These are phyloP conservation scores for Bellardia bayeri DNA, from an alignment of 2,888 invertebrate species.

Conservation along the genomic window DNA sequence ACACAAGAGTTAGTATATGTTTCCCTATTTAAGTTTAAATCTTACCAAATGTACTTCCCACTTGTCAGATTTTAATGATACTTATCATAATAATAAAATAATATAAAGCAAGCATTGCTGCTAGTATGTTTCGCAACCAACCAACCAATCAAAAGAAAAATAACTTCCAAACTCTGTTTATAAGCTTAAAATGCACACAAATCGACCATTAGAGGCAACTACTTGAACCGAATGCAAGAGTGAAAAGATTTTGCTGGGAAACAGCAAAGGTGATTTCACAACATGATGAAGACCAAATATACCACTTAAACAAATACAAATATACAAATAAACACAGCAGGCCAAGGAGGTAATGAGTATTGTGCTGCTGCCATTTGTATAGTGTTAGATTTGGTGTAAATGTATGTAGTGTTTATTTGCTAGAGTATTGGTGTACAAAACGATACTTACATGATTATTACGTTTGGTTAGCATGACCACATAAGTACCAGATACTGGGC, in stretches of 20 bases:
- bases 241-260: not conserved
- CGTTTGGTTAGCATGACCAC: conserved; percentile 87
- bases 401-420: not conserved
- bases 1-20: not conserved
- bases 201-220: conserved; percentile 56
- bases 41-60: conserved; percentile 25
- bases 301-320: conserved; percentile 7
- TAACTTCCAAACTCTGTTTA: conserved; percentile 19
- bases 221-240: not conserved
- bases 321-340: not conserved
- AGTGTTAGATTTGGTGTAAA: not conserved
- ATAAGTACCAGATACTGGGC: conserved; percentile 87
- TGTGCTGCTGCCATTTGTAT: too few species aligned
- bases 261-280: conserved; percentile 18
- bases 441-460: conserved; percentile 84
- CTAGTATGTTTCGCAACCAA: too few species aligned
- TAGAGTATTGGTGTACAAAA: not conserved
- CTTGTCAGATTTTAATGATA: conserved; percentile 45
- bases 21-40: conserved; percentile 35
- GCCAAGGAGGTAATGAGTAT: not conserved
- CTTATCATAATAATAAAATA: conserved; percentile 65
- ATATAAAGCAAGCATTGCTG: not conserved
- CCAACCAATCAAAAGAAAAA: not conserved
- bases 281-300: conserved; percentile 22
- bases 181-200: conserved; percentile 61